Conservation (phyloP, 2,797 vertebrate genomes). For the Myripristis murdjan region DNA sequence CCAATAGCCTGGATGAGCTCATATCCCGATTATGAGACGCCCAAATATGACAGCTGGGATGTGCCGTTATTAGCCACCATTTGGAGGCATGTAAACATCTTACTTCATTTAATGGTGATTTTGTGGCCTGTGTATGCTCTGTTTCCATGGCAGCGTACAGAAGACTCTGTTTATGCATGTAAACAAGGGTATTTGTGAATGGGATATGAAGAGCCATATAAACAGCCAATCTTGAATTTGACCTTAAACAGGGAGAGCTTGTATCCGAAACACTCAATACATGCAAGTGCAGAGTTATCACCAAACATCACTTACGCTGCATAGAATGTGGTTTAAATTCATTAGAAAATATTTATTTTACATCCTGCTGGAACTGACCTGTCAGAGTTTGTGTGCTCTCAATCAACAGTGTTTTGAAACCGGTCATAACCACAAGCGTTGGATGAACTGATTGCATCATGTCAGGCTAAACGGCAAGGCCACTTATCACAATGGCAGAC, state of each 20-base stretch:
- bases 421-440: slow-evolving; percentile 47
- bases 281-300: slow-evolving; percentile 20
- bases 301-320: slow-evolving; percentile 29
- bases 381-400: not conserved
- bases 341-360: slow-evolving; percentile 41
- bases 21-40: slow-evolving; percentile 48
- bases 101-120: slow-evolving; percentile 69
- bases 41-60: slow-evolving; percentile 64
- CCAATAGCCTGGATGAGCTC: slow-evolving; percentile 33
- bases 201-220: slow-evolving; percentile 67
- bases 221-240: slow-evolving; percentile 62
- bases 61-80: slow-evolving; percentile 65
- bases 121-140: slow-evolving; percentile 58
- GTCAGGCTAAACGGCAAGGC: slow-evolving; percentile 59
- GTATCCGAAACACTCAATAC: not conserved
- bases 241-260: slow-evolving; percentile 20
- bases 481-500: slow-evolving; percentile 58
- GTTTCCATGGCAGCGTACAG: slow-evolving; percentile 72
- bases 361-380: slow-evolving; percentile 39
- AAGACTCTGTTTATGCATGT: slow-evolving; percentile 73
- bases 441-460: slow-evolving; percentile 58
- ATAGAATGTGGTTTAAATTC: slow-evolving; percentile 37
- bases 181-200: slow-evolving; percentile 75
- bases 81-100: slow-evolving; percentile 71
- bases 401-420: slow-evolving; percentile 59